A percentile compares a stretch with the other conserved stretches of the same genome.
These are phyloP conservation scores for Neopelma chrysocephalum DNA, from an alignment of 2,797 vertebrate genomes.

Conservation along the genomic window DNA sequence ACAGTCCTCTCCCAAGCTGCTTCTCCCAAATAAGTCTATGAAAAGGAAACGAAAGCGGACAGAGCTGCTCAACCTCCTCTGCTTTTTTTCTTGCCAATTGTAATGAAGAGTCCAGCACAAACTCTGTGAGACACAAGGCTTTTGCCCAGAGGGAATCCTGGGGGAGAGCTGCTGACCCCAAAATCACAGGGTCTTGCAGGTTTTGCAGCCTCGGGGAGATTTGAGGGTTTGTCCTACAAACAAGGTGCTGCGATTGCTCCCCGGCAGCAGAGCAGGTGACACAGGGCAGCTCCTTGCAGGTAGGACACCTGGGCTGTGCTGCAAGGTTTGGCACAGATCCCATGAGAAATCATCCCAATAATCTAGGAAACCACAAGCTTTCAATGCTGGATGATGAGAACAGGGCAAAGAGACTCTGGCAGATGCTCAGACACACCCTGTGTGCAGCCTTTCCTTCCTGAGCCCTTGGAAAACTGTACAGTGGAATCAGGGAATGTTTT, in stretches of 20 bases:
- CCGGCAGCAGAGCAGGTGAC: background rate
- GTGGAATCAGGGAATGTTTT: background rate
- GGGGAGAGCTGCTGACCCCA: background rate
- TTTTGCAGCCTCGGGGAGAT: background rate
- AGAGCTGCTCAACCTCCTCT: background rate
- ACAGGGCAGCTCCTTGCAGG: background rate
- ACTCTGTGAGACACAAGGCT: background rate
- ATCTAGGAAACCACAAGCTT: background rate
- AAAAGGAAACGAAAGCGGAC: background rate
- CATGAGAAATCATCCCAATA: background rate
- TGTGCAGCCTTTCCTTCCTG: background rate
- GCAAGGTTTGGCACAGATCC: background rate
- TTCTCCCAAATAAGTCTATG: background rate
- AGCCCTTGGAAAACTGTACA: background rate
- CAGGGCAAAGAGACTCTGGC: background rate
- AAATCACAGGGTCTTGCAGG: background rate
- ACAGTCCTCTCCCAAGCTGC: background rate
- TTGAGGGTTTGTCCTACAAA: background rate
- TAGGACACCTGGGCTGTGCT: background rate
- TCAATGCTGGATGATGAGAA: background rate
- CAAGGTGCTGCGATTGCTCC: fast-evolving
- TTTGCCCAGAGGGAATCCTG: background rate
- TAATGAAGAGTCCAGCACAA: background rate
- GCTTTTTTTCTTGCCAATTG: background rate
- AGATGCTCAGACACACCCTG: fast-evolving